phyloP scores from a whole-genome alignment of 2,797 vertebrate species.

The Siniperca undulata region DNA sequence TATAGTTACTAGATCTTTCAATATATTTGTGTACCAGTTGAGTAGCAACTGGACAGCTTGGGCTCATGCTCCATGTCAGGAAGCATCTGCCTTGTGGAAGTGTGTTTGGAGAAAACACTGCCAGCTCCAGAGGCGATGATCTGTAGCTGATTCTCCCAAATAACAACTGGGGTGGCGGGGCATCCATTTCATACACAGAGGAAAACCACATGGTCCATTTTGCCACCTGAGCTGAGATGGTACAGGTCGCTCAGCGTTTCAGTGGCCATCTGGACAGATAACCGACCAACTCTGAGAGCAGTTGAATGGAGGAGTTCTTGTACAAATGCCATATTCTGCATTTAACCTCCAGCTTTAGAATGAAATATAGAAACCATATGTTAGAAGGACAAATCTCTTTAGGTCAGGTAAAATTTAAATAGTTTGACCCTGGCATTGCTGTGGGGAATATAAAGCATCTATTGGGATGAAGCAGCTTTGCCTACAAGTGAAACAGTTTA shows the following conservation, averaged over 20 bases:
- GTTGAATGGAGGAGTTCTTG: not conserved
- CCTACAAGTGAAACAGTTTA: not conserved
- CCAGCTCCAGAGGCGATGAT: constrained; percentile 42
- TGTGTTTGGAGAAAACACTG: constrained; percentile 29
- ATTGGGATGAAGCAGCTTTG: not conserved
- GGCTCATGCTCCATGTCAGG: constrained; percentile 18
- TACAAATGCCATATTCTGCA: not conserved
- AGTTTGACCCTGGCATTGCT: not conserved
- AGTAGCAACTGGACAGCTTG: constrained; percentile 10
- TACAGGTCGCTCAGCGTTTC: constrained; percentile 34
- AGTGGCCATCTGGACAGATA: constrained; percentile 53
- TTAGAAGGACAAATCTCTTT: not conserved
- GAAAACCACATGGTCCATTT: constrained; percentile 37
- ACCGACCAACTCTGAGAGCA: constrained; percentile 19
- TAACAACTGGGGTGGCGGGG: not conserved
- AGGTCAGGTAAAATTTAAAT: constrained; percentile 17
- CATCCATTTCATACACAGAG: constrained; percentile 31
- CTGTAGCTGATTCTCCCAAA: constrained; percentile 28
- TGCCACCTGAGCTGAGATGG: constrained; percentile 48
- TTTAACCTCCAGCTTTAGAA: constrained; percentile 19
- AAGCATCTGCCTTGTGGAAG: constrained; percentile 37
- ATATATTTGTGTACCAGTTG: constrained; percentile 10
- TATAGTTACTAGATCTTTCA: constrained; percentile 13
- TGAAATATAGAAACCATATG: not conserved
- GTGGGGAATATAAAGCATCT: not conserved